Percentiles rank a stretch among this genome's conserved stretches.
Evolutionary conservation across 2,888 invertebrate genomes (phyloP).

Genomic region (Pheosia gnoma): DNA sequence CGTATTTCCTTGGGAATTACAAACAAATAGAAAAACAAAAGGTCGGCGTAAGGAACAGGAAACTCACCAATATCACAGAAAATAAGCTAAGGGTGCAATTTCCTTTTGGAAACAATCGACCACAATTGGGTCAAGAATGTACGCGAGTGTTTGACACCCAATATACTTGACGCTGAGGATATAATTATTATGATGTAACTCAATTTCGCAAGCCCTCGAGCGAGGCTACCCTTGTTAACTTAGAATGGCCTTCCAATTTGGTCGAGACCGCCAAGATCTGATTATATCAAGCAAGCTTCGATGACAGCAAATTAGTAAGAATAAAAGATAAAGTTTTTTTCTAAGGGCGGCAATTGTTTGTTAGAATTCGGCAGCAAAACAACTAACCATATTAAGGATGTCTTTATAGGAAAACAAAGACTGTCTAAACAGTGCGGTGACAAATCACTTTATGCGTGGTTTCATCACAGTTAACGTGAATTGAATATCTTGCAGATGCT

Average conservation of each 20-base stretch:
- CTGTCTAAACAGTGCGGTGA: conserved; percentile 6
- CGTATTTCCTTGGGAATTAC: conserved; percentile 41
- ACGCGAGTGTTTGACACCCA: conserved; percentile 27
- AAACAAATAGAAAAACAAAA: conserved; percentile 37
- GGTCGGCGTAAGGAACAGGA: conserved; percentile 26
- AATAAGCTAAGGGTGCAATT: conserved; percentile 42
- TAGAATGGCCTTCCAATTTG: conserved; percentile 20
- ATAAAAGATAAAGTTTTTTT: conserved; percentile 10
- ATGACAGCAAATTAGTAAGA: conserved; percentile 9
- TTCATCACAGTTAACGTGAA: conserved; percentile 34
- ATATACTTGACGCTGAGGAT: conserved; percentile 26
- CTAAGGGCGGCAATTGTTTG: neutral
- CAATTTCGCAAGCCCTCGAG: conserved; percentile 23
- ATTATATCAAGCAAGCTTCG: conserved; percentile 14
- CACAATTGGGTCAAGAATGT: conserved; percentile 40
- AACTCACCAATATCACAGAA: conserved; percentile 36
- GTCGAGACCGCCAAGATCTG: conserved; percentile 13
- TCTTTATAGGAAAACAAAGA: conserved; percentile 9
- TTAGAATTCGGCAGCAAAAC: conserved; percentile 7
- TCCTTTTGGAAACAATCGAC: conserved; percentile 43
- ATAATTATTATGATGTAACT: conserved; percentile 33
- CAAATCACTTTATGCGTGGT: conserved; percentile 19
- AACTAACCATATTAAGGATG: conserved; percentile 7
- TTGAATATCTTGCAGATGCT: conserved; percentile 34
- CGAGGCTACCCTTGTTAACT: conserved; percentile 21